phyloP scores from a whole-genome alignment of 1,140 invertebrate species.

The Theocolax elegans region DNA sequence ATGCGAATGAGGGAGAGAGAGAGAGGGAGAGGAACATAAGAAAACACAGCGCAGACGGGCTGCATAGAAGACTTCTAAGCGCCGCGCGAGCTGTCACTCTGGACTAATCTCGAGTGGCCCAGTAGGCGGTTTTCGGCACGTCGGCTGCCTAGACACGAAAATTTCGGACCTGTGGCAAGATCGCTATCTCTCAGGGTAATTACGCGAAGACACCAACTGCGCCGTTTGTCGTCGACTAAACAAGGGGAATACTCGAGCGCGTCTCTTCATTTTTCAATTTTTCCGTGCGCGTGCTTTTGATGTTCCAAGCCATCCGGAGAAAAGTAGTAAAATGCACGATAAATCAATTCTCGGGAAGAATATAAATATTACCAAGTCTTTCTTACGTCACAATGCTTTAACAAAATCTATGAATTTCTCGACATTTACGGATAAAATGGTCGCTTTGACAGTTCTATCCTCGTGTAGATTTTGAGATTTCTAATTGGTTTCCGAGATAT shows the following conservation, averaged over 20 bases:
- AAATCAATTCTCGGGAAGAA: background rate
- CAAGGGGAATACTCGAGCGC: background rate
- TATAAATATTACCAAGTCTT: background rate
- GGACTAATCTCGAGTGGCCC: constrained; percentile 11
- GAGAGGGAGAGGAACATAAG: background rate
- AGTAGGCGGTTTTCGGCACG: constrained; percentile 25
- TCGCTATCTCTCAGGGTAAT: constrained; percentile 46
- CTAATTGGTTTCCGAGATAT: no score
- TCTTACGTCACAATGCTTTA: no score
- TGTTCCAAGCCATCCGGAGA: background rate
- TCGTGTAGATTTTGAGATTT: no score
- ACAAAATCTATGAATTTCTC: no score
- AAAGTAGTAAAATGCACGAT: background rate
- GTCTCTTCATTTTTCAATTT: constrained; percentile 7
- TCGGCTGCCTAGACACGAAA: background rate
- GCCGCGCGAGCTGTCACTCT: constrained; percentile 16
- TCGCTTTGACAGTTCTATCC: background rate
- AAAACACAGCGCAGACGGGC: background rate
- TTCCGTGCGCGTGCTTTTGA: background rate
- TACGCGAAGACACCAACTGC: constrained; percentile 38
- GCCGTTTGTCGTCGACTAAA: constrained; percentile 14
- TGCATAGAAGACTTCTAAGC: constrained; percentile 6
- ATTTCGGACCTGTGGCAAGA: constrained; percentile 14
- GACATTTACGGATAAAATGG: no score
- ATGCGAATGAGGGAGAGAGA: no score